A percentile compares a stretch with the other conserved stretches of the same genome.
These are phyloP conservation scores for Turritopsis dohrnii DNA, from an alignment of 30 jellyfish, hydroid and myxozoan species.

Conservation along the genomic window DNA sequence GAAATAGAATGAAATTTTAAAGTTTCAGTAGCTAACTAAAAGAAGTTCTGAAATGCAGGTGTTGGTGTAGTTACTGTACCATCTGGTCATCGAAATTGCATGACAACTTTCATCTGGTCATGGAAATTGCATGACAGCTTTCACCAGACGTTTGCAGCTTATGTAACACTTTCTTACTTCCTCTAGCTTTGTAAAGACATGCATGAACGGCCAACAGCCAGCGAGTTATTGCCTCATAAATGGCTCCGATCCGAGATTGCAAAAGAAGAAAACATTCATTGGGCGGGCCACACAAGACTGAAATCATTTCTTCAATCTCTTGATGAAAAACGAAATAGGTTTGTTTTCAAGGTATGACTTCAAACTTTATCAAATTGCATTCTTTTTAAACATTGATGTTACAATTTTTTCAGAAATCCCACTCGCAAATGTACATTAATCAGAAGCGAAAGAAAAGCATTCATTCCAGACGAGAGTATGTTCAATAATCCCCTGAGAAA, in stretches of 20 bases:
- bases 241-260: conserved; percentile 8
- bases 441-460: conserved; percentile 16
- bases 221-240: conserved; percentile 10
- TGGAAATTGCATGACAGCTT: no score
- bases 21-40: no score
- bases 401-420: not conserved
- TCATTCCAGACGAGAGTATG: conserved; percentile 17
- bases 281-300: conserved; percentile 22
- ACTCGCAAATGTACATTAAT: conserved; percentile 9
- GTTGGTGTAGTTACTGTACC: no score
- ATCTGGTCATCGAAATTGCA: no score
- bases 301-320: conserved; percentile 11
- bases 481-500: not conserved
- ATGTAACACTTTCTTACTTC: not conserved
- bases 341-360: no score
- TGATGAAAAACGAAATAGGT: conserved; percentile 20
- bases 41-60: no score
- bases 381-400: no score
- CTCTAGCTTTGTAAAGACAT: conserved; percentile 22
- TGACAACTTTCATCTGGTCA: no score
- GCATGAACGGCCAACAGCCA: not conserved
- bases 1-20: no score
- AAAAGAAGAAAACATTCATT: not conserved
- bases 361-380: no score
- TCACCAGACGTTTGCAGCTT: no score